Evolutionary conservation across 2,888 invertebrate species (phyloP).

Genomic region (Corythucha ciliata): DNA sequence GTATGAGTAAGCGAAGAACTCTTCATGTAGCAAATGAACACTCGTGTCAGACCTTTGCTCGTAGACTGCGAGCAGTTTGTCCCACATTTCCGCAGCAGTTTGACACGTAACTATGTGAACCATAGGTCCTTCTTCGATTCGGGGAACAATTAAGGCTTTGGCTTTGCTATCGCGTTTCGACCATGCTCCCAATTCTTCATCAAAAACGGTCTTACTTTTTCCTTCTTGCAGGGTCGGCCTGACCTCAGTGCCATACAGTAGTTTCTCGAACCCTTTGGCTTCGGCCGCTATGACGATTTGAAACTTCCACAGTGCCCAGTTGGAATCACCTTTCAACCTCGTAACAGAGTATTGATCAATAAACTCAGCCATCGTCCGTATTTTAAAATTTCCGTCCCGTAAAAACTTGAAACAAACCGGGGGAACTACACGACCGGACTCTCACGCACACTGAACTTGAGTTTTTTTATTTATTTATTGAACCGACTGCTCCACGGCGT

Average conservation of each 20-base stretch:
- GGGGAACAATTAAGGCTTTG: not conserved
- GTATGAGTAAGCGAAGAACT: slow-evolving; percentile 2
- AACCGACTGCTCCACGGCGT: too few species aligned
- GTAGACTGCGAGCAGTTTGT: slow-evolving; percentile 1
- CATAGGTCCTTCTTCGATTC: slow-evolving; percentile 5
- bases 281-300: not conserved
- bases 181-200: not conserved
- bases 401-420: too few species aligned
- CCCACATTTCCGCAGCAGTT: slow-evolving; percentile 7
- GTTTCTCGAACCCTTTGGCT: not conserved
- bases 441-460: too few species aligned
- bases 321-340: not conserved
- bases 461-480: too few species aligned
- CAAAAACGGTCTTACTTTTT: not conserved
- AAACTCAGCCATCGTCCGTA: too few species aligned
- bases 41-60: slow-evolving; percentile 16
- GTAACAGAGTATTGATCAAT: too few species aligned
- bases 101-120: slow-evolving; percentile 12
- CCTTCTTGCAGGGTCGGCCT: too few species aligned
- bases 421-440: too few species aligned
- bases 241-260: not conserved
- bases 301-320: slow-evolving; percentile 11
- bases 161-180: not conserved
- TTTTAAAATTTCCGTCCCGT: too few species aligned
- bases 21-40: slow-evolving; percentile 14